phyloP scores from a whole-genome alignment of 2,797 vertebrate species.

The Cryptoprocta ferox region DNA sequence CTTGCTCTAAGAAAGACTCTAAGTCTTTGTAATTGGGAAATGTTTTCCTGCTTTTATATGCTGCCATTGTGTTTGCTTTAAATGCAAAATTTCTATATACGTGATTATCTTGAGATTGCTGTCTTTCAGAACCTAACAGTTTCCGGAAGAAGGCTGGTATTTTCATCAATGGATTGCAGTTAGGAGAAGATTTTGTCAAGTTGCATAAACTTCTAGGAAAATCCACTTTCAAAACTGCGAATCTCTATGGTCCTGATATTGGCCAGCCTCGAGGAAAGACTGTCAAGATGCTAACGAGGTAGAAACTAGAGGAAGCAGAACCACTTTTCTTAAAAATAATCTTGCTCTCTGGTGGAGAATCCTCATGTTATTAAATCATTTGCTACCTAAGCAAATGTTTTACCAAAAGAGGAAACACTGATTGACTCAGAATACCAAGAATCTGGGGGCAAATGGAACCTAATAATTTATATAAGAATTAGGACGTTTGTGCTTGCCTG shows the following conservation, averaged over 20 bases:
- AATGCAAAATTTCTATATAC: not conserved
- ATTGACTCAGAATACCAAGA: not conserved
- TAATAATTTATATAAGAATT: not conserved
- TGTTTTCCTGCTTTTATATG: not conserved
- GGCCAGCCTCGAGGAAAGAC: constrained; percentile 90
- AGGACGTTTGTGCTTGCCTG: not conserved
- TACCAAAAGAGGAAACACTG: not conserved
- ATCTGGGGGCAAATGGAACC: not conserved
- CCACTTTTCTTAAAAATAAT: not conserved
- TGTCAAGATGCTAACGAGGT: constrained; percentile 90
- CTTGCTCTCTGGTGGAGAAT: not conserved
- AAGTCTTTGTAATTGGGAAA: constrained; percentile 25
- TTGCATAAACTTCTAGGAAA: constrained; percentile 89
- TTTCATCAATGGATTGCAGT: constrained; percentile 90
- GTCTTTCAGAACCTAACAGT: constrained; percentile 94
- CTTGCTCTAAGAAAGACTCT: not conserved
- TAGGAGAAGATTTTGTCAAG: constrained; percentile 92
- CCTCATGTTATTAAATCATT: not conserved
- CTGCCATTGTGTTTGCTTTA: not conserved
- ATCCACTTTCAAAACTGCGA: constrained; percentile 86
- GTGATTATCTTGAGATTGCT: constrained; percentile 26
- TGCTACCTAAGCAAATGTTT: not conserved
- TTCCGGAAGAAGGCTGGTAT: constrained; percentile 94
- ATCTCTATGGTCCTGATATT: constrained; percentile 94
- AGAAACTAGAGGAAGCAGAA: constrained; percentile 51